Percentiles rank a stretch among this genome's conserved stretches.
These are phyloP conservation scores for Carpatolechia fugitivella DNA, from an alignment of 2,888 invertebrate genomes.

Conservation along the genomic window DNA sequence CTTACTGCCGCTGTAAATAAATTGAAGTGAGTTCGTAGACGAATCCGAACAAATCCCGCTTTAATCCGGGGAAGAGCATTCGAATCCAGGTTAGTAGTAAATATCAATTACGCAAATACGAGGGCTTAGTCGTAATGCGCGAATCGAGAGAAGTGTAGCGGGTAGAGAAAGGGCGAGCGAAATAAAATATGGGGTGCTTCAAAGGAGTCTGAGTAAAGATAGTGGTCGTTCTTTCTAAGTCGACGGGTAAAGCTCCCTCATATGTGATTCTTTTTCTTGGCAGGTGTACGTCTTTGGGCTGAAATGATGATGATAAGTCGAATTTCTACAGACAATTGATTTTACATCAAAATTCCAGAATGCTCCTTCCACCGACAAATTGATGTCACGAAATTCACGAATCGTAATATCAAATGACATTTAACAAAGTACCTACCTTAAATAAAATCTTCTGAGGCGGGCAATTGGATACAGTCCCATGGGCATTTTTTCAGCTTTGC, in stretches of 20 bases:
- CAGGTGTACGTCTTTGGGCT: neutral
- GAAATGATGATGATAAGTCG: no score
- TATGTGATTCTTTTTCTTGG: neutral
- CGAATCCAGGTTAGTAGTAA: conserved; percentile 77
- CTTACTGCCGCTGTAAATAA: conserved; percentile 56
- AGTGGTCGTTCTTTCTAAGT: neutral
- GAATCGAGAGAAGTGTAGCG: conserved; percentile 24
- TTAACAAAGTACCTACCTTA: conserved; percentile 36
- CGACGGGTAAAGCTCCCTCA: neutral
- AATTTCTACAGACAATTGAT: no score
- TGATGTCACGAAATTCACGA: conserved; percentile 1
- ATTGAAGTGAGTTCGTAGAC: conserved; percentile 65
- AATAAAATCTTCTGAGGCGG: conserved; percentile 49
- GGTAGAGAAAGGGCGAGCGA: conserved; percentile 28
- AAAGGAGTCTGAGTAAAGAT: neutral
- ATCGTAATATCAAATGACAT: conserved; percentile 28
- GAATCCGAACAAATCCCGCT: conserved; percentile 68
- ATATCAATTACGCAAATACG: conserved; percentile 77
- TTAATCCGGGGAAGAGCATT: conserved; percentile 67
- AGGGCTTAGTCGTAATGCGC: conserved; percentile 53
- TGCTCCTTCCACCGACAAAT: no score
- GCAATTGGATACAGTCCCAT: conserved; percentile 65
- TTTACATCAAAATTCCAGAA: no score
- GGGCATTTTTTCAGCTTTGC: conserved; percentile 63
- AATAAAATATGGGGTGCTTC: conserved; percentile 4